These are phyloP conservation scores for Chironomus tepperi DNA, from an alignment of 1,140 invertebrate genomes.

Conservation along the genomic window DNA sequence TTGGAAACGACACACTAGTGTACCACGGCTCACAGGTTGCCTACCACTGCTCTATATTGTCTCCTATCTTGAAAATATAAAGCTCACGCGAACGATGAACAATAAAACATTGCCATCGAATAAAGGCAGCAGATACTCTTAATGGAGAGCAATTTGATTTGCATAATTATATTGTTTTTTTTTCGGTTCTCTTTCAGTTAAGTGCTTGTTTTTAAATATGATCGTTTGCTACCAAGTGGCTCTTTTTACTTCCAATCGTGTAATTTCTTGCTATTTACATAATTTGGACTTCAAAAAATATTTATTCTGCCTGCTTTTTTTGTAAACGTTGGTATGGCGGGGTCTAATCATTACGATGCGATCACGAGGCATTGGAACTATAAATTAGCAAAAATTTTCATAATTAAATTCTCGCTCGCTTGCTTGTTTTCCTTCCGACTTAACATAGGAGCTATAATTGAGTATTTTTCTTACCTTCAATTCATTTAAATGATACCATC, in stretches of 20 bases:
- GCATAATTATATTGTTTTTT: slow-evolving; percentile 14
- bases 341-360: not conserved
- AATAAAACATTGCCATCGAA: not conserved
- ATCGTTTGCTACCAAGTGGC: slow-evolving; percentile 5
- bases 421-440: no score
- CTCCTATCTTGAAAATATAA: no score
- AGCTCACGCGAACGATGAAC: not conserved
- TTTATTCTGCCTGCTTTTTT: not conserved
- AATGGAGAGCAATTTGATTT: slow-evolving; percentile 8
- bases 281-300: not conserved
- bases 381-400: not conserved
- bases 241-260: slow-evolving; percentile 1
- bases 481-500: no score
- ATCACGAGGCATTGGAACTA: not conserved
- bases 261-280: slow-evolving; percentile 8
- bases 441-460: no score
- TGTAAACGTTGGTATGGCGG: not conserved
- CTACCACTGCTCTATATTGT: no score
- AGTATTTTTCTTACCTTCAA: no score
- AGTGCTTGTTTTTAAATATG: slow-evolving; percentile 14
- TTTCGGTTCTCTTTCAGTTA: not conserved
- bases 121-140: slow-evolving; percentile 6
- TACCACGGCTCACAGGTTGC: no score
- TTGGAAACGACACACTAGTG: no score
- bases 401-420: no score